A percentile compares a stretch with the other conserved stretches of the same genome.
These are phyloP conservation scores for Ferrisia virgata DNA, from an alignment of 2,888 invertebrate species.

Conservation along the genomic window DNA sequence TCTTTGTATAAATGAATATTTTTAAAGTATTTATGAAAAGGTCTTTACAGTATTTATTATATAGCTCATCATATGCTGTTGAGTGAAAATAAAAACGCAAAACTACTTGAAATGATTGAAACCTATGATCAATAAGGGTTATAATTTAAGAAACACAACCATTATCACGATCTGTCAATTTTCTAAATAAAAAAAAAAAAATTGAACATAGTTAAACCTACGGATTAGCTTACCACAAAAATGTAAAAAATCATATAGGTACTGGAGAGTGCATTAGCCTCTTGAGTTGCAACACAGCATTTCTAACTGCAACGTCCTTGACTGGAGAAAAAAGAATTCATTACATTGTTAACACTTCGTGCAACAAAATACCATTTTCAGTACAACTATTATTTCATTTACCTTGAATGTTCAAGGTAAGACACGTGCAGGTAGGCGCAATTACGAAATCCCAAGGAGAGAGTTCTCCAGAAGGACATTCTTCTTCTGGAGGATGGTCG, in stretches of 20 bases:
- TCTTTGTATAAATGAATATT: too few species aligned
- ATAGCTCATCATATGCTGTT: too few species aligned
- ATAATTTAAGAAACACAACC: not conserved
- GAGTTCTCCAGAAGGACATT: slow-evolving; percentile 37
- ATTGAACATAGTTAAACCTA: not conserved
- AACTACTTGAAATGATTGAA: too few species aligned
- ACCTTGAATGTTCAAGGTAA: slow-evolving; percentile 42
- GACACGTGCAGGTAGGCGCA: slow-evolving; percentile 37
- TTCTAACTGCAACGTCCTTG: slow-evolving; percentile 20
- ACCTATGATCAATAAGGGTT: too few species aligned
- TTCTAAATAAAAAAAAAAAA: not conserved
- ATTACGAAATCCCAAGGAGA: slow-evolving; percentile 34
- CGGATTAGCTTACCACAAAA: not conserved
- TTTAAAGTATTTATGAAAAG: too few species aligned
- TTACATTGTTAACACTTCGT: slow-evolving; percentile 29
- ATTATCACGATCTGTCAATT: not conserved
- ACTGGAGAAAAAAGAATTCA: slow-evolving; percentile 36
- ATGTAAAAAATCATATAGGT: not conserved
- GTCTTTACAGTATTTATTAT: too few species aligned
- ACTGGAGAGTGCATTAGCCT: slow-evolving; percentile 2
- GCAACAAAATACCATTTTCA: slow-evolving; percentile 18
- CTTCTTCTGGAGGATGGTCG: slow-evolving; percentile 27
- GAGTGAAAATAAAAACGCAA: too few species aligned
- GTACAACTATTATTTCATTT: slow-evolving; percentile 28
- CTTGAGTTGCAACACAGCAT: not conserved